phyloP scores from a whole-genome alignment of 2,888 invertebrate species.

The Meteorus colon region DNA sequence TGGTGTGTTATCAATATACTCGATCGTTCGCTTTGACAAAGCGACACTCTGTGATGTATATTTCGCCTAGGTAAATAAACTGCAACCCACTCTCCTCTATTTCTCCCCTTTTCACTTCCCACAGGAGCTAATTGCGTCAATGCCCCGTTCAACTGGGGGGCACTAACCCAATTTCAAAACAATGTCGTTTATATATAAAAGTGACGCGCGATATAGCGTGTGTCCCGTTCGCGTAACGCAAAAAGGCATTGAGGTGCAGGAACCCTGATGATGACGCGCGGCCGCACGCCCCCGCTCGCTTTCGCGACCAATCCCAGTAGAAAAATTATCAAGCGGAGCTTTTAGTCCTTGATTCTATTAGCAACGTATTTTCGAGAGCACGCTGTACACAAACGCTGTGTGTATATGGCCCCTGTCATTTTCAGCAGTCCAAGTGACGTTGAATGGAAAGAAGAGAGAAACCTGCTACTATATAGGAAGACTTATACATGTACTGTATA shows the following conservation, averaged over 20 bases:
- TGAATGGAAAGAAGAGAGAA: background rate
- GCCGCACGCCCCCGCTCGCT: slow-evolving; percentile 14
- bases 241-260: slow-evolving; percentile 38
- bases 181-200: slow-evolving; percentile 59
- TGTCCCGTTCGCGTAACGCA: slow-evolving; percentile 11
- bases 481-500: background rate
- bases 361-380: slow-evolving; percentile 59
- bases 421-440: slow-evolving; percentile 53
- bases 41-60: slow-evolving; percentile 44
- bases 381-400: slow-evolving; percentile 61
- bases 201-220: slow-evolving; percentile 33
- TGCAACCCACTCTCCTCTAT: slow-evolving; percentile 38
- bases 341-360: slow-evolving; percentile 67
- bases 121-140: slow-evolving; percentile 55
- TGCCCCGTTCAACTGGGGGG: background rate
- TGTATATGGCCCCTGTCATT: slow-evolving; percentile 63
- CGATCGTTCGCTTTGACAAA: slow-evolving; percentile 41
- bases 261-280: slow-evolving; percentile 22
- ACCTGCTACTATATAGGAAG: background rate
- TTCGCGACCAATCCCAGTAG: slow-evolving; percentile 46
- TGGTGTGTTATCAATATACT: slow-evolving; percentile 1
- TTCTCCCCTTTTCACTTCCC: slow-evolving; percentile 18
- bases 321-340: slow-evolving; percentile 67
- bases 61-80: slow-evolving; percentile 51
- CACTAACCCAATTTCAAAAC: slow-evolving; percentile 65